phyloP scores from a whole-genome alignment of 2,113 vertebrate species.

The Sialia sialis region DNA sequence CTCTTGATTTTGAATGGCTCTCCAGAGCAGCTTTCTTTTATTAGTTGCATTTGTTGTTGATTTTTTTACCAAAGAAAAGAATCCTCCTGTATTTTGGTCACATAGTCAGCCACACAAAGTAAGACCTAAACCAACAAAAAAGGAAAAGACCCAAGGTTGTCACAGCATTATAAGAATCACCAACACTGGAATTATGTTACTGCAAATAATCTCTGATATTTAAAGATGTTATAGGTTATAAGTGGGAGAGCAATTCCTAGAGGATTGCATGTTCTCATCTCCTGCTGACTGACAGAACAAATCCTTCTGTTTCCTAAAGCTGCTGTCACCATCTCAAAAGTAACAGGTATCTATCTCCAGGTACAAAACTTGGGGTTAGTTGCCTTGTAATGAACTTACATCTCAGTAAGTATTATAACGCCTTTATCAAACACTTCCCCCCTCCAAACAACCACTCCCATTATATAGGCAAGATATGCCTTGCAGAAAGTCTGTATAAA shows the following conservation, averaged over 20 bases:
- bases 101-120: neutral
- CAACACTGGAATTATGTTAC: neutral
- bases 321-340: neutral
- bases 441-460: neutral
- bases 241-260: neutral
- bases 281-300: neutral
- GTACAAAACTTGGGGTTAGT: accelerated
- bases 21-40: neutral
- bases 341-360: neutral
- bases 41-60: neutral
- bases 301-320: neutral
- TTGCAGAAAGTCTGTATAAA: neutral
- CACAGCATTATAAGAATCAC: neutral
- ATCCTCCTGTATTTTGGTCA: neutral
- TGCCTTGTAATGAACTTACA: neutral
- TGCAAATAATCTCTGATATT: neutral
- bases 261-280: neutral
- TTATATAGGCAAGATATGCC: neutral
- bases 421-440: neutral
- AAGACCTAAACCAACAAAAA: neutral
- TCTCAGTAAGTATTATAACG: neutral
- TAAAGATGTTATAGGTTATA: neutral
- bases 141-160: neutral
- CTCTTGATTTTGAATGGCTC: neutral
- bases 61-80: neutral